Conservation (phyloP, 2,113 vertebrate genomes). For the Leiothrix lutea region DNA sequence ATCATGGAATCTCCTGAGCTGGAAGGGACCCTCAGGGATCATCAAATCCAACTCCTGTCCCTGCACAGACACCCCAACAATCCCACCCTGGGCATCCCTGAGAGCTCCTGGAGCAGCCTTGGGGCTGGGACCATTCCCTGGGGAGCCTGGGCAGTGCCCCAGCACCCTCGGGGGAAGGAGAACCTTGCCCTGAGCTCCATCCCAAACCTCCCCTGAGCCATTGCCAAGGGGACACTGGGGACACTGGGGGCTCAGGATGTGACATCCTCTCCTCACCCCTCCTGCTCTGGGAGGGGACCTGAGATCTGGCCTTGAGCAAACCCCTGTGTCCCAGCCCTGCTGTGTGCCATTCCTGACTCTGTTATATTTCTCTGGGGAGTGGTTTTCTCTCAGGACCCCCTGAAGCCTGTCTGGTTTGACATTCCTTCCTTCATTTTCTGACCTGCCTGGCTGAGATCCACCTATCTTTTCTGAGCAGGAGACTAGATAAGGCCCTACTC, state of each 20-base stretch:
- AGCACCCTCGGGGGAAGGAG: background rate
- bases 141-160: background rate
- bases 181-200: background rate
- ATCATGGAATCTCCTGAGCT: fast-evolving
- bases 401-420: too few relatives aligned
- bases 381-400: too few relatives aligned
- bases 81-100: background rate
- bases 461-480: too few relatives aligned
- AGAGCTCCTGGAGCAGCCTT: background rate
- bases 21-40: fast-evolving
- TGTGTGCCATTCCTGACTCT: background rate
- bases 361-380: too few relatives aligned
- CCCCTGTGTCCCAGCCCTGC: background rate
- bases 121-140: background rate
- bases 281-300: background rate
- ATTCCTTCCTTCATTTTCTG: too few relatives aligned
- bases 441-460: too few relatives aligned
- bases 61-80: background rate
- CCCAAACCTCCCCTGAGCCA: fast-evolving
- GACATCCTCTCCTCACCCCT: background rate
- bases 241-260: background rate
- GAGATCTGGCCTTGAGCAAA: background rate
- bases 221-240: fast-evolving
- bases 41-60: fast-evolving
- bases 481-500: too few relatives aligned